Conservation (phyloP, 2,888 invertebrate species). For the Thera britannica region DNA sequence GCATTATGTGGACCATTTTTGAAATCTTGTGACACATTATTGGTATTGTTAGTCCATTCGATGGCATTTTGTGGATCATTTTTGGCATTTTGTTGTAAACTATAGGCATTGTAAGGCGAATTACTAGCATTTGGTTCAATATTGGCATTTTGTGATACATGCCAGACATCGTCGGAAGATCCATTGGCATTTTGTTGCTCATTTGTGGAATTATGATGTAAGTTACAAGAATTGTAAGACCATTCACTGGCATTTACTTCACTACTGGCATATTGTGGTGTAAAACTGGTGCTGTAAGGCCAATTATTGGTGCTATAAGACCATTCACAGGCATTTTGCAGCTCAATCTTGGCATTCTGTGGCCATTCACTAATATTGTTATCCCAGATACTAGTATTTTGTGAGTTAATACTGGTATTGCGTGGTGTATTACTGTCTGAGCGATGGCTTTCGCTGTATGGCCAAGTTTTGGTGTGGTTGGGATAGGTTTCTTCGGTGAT, state of each 20-base stretch:
- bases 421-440: too few species aligned
- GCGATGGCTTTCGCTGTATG: background rate
- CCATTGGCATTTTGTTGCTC: background rate
- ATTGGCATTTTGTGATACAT: background rate
- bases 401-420: background rate
- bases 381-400: background rate
- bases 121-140: background rate
- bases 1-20: too few species aligned
- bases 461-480: conserved; percentile 5
- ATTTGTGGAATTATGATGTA: background rate
- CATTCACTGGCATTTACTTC: background rate
- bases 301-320: background rate
- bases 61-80: background rate
- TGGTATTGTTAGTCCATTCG: background rate
- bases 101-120: background rate
- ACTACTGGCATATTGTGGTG: background rate
- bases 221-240: background rate
- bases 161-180: background rate
- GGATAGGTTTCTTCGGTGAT: conserved; percentile 23
- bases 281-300: background rate
- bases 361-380: background rate
- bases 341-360: background rate
- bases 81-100: background rate
- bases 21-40: background rate
- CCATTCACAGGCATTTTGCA: background rate